Percentiles rank a stretch among this genome's conserved stretches.
Conservation (phyloP, 2,113 vertebrate species). For the Puntigrus tetrazona region DNA sequence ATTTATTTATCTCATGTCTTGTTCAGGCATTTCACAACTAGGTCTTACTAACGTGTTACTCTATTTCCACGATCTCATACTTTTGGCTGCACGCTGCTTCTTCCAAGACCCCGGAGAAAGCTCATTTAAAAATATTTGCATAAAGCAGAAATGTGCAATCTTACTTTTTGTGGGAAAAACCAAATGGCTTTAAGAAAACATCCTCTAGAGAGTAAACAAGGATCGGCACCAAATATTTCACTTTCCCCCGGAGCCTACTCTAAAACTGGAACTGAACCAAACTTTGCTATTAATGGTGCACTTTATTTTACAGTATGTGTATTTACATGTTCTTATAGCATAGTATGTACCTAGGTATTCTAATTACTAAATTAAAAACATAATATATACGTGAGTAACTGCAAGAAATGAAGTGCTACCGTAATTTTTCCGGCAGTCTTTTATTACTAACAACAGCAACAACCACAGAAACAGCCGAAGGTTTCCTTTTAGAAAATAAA, state of each 20-base stretch:
- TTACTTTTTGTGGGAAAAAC: neutral
- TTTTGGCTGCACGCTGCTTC: neutral
- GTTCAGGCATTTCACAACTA: constrained; percentile 21
- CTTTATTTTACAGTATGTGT: too few species aligned
- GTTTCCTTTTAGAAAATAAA: neutral
- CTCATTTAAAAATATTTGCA: constrained; percentile 3
- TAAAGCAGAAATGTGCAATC: neutral
- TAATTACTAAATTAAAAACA: too few species aligned
- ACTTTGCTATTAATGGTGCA: neutral
- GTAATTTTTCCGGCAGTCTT: neutral
- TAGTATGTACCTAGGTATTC: too few species aligned
- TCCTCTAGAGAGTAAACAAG: neutral
- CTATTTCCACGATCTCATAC: neutral
- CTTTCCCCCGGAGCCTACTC: neutral
- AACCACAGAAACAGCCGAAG: neutral
- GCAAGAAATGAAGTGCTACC: too few species aligned
- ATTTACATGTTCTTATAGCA: too few species aligned
- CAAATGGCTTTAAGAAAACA: neutral
- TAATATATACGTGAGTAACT: too few species aligned
- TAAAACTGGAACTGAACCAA: neutral
- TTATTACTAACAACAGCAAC: neutral
- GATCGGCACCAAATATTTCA: neutral
- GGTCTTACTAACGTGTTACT: neutral
- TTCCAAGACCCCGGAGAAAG: neutral
- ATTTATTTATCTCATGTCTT: constrained; percentile 3